Evolutionary conservation across 2,113 vertebrate species (phyloP).

Genomic region (Embiotoca jacksoni): DNA sequence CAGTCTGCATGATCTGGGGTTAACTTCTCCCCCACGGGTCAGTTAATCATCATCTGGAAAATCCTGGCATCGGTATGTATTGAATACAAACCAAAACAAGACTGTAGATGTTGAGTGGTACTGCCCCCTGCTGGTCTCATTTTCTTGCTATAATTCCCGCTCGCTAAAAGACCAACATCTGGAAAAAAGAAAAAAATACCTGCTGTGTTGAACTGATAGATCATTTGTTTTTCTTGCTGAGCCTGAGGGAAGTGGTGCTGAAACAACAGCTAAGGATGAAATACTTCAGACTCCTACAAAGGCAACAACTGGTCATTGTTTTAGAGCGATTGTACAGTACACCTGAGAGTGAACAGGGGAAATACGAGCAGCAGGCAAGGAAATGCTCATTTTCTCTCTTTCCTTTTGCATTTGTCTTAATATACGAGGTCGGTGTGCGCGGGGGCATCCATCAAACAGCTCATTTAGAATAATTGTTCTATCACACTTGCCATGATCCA

Average conservation of each 20-base stretch:
- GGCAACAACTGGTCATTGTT: background rate
- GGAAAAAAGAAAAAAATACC: background rate
- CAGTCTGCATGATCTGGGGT: background rate
- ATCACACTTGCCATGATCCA: background rate
- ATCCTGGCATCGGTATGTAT: background rate
- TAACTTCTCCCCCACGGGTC: background rate
- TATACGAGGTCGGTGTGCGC: background rate
- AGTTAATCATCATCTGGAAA: background rate
- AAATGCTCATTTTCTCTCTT: background rate
- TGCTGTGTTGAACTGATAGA: background rate
- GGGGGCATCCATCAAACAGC: background rate
- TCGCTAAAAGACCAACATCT: background rate
- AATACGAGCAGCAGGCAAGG: background rate
- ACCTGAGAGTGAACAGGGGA: background rate
- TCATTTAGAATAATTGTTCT: constrained; percentile 12
- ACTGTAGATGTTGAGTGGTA: background rate
- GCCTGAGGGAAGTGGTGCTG: background rate
- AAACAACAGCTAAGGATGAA: background rate
- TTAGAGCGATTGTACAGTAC: background rate
- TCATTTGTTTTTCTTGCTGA: background rate
- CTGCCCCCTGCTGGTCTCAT: background rate
- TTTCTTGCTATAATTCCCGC: background rate
- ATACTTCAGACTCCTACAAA: constrained; percentile 1
- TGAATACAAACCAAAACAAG: background rate
- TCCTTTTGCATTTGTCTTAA: background rate